Conservation (phyloP, 2,888 invertebrate species). For the Calameuta idolon region DNA sequence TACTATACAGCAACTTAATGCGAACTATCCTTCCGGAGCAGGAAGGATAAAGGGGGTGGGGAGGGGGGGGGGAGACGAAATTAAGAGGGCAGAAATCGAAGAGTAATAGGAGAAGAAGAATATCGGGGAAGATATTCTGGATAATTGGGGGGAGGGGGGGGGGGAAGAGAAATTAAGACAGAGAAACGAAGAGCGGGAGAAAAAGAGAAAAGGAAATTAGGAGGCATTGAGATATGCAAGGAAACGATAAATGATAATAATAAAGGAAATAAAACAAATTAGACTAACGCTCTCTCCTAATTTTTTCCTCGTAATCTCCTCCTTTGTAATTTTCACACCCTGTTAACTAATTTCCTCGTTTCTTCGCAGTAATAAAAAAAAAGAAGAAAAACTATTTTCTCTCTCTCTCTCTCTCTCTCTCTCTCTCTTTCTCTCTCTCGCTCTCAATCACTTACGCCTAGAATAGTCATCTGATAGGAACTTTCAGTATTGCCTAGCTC, state of each 20-base stretch:
- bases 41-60: no score
- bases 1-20: slow-evolving; percentile 57
- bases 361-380: slow-evolving; percentile 11
- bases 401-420: slow-evolving; percentile 31
- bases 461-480: slow-evolving; percentile 66
- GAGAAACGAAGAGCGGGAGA: not conserved
- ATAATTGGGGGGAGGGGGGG: not conserved
- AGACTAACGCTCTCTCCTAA: slow-evolving; percentile 16
- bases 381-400: slow-evolving; percentile 15
- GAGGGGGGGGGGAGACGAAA: not conserved
- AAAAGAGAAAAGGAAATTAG: not conserved
- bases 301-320: slow-evolving; percentile 24
- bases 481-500: slow-evolving; percentile 67
- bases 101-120: not conserved
- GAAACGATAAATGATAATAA: slow-evolving; percentile 11
- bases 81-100: not conserved
- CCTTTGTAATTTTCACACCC: slow-evolving; percentile 19
- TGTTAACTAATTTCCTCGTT: slow-evolving; percentile 29
- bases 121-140: not conserved
- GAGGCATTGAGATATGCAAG: not conserved
- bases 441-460: slow-evolving; percentile 38
- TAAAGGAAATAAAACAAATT: slow-evolving; percentile 17
- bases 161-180: not conserved
- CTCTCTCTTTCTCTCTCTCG: slow-evolving; percentile 34
- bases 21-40: slow-evolving; percentile 35